Base-by-base conservation (phyloP, 2,113 vertebrate genomes). In the Trochalopteron elliotii region DNA sequence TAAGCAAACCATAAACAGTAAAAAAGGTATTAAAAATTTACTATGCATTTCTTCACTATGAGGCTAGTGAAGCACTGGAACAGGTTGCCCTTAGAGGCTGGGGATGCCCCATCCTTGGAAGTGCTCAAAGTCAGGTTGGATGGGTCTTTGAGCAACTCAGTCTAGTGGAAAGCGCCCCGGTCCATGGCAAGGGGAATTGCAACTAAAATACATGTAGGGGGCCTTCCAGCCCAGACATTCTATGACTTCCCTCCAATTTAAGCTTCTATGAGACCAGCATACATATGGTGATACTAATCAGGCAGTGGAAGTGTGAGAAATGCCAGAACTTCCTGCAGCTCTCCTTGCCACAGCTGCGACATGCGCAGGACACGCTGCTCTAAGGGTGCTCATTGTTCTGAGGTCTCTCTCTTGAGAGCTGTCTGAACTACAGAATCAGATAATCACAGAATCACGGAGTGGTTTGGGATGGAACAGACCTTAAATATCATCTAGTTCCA, bases 311-410 rank as follows among this genome's bases (percentile, higher is more conserved):
- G 61, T 31, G 45, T 8, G 27, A 76, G 31, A 69, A 86, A 60
- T 0, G 1, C 11, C n/a, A 81, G 30, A 56, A 64, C 23, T 52
- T 79, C 56, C 67, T 31, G 71, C 42, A 81, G 70, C 47, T 85
- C 82, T 85, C 82, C 70, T 21, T 50, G n/a, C 31, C 23, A 35
- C 4, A 11, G 44, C 42, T 55, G 44, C 0, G 0, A 30, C 0
- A 8, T 68, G 61, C 37, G 81, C 5, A 9, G 45, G 60, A 44
- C 33, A 45, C 4, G 0, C 6, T 15, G 40, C 35, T 89, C 50
- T 37, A 19, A 47, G 59, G 27, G 56, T 52, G 44, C 44, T 72
- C 75, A 3, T 8, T 13, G 40, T 61, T 91, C 37, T 37, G 33
- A 77, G 49, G 40, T 42, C 40, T 78, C 42, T 45, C 25, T 2